Base-by-base conservation (phyloP, 35 echinoderm and acorn worm genomes). In the Heliocidaris tuberculata region DNA sequence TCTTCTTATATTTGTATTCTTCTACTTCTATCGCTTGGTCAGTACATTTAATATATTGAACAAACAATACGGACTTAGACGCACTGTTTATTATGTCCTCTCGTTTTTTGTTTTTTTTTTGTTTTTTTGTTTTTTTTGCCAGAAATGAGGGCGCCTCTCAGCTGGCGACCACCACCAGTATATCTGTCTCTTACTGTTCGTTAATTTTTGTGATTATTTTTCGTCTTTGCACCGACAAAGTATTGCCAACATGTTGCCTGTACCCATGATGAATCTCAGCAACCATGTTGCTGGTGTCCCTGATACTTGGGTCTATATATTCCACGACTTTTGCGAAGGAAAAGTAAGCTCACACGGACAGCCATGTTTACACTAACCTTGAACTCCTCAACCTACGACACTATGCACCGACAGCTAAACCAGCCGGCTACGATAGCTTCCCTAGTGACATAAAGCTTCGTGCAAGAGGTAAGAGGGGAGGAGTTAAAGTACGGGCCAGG, bases 381-480 rank as follows among this genome's bases (percentile, higher is more conserved):
- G 85, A 86, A 86, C 85, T 86, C n/a, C 89, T 92, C 7, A 92
- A 92, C 89, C 89, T 92, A 24, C 89, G 89, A 6, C 17, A 35
- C 47, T 24, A 19, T 92, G 32, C 89, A 13, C 52, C 52, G 52
- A 56, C 52, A 13, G 13, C 6, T 24, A 19, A 30, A 24, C 89
- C 89, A 9, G 24, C 89, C 52, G 52, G 52, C 52, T 56, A 56
- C 52, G 48, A 92, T 6, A 49, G 32, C 89, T 92, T 92, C 47
- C 89, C 89, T 32, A 5, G 89, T 9, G 89, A 92, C 9, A 92
- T 92, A 19, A 92, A 92, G 32, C 89, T 29, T 30, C 11, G 89
- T 7, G 94, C 90, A 31, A 48, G 86, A 92, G 96, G 96, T 27
- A 96, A 95, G 96, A 88, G 94, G 49, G 96, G 96, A 13, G 96